Evolutionary conservation across 2,888 invertebrate genomes (phyloP), one percentile per base, ranked within the genome.

Genomic region (Temnothorax rugatulus): DNA sequence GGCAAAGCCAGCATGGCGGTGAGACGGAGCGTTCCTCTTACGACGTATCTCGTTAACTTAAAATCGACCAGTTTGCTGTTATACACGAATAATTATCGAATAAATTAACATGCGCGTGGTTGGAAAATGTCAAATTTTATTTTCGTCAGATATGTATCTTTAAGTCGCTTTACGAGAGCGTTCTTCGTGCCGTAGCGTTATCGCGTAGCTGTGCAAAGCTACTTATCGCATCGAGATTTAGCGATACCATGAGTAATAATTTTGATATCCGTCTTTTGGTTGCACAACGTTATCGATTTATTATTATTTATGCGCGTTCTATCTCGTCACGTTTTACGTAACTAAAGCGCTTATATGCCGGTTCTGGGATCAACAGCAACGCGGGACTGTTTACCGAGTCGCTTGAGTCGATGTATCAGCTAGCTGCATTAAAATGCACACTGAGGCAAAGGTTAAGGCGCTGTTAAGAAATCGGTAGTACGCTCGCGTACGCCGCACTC

Each of bases 371-470:
- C 50, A 68, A 68, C 18, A n/a, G 7, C 15, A n/a, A n/a, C 66
- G 5, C 44, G 29, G 29, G n/a, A 29, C 13, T 66, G 29, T 77
- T 66, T 71, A 61, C 18, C 18, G 38, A 69, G 47, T 25, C 18
- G 76, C 21, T 54, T 44, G 29, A 29, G 41, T 29, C 79, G 44
- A 44, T 34, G 21, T 59, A 44, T 57, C 44, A 41, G 34, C 68
- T 15, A 52, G 29, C 29, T 66, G 76, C 38, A 76, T 68, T 77
- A 50, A 68, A 69, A 83, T 61, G 61, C 59, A 41, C 50, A 15
- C 50, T 18, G 68, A 68, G 50, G 52, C 77, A 83, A 83, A 69
- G 69, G 77, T 83, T 83, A 77, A 77, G 44, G 21, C 34, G 59
- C 69, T 68, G 38, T 83, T 69, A 44, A 69, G 50, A 69, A 66